These are phyloP conservation scores for Crotophaga sulcirostris DNA, from an alignment of 2,113 vertebrate genomes.

Conservation along the genomic window DNA sequence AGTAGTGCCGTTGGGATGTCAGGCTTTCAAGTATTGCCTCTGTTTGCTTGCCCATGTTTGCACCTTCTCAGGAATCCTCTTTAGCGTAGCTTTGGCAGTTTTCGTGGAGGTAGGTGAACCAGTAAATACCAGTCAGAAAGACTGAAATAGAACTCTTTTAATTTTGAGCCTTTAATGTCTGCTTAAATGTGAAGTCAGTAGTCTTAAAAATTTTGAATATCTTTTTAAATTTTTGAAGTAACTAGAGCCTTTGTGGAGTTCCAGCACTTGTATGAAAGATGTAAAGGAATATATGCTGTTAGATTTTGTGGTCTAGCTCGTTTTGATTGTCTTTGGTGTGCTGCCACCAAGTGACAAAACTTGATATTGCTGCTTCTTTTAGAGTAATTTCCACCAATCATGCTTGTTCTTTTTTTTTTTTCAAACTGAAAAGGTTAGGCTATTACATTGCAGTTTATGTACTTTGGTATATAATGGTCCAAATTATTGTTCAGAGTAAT, in stretches of 20 bases:
- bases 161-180: background rate
- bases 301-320: too few relatives aligned
- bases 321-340: slow-evolving; percentile 14
- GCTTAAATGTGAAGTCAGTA: background rate
- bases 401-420: background rate
- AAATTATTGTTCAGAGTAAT: background rate
- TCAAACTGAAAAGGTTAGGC: background rate
- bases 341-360: slow-evolving; percentile 48
- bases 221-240: background rate
- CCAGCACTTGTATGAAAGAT: background rate
- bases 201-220: background rate
- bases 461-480: accelerated
- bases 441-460: background rate
- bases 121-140: background rate
- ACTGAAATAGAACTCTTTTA: background rate
- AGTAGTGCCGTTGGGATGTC: accelerated
- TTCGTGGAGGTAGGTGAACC: background rate
- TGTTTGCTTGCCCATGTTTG: background rate
- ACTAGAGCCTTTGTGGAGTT: background rate
- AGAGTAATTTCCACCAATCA: background rate
- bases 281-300: background rate
- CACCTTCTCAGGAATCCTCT: background rate
- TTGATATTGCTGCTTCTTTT: background rate
- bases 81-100: accelerated
- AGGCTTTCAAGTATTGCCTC: background rate